These are phyloP conservation scores for Onchidella celtica DNA, from an alignment of 2,888 invertebrate species.

Conservation along the genomic window DNA sequence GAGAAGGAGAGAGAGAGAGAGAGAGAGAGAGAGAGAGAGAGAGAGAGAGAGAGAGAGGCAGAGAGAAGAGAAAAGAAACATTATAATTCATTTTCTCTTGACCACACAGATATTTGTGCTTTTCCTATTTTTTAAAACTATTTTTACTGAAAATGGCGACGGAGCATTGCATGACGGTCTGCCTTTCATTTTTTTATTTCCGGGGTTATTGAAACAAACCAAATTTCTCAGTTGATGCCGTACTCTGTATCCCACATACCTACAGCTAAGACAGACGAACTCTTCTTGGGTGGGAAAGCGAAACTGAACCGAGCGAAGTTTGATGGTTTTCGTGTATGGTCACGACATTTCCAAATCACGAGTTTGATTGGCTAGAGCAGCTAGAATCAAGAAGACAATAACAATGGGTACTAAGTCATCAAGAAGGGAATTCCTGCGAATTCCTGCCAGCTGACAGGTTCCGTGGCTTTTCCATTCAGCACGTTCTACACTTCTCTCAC, in stretches of 20 bases:
- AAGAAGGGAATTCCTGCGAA: background rate
- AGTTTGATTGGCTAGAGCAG: background rate
- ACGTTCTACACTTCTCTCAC: too few relatives aligned
- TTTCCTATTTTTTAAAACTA: background rate
- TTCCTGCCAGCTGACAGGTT: background rate
- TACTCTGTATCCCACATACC: too few relatives aligned
- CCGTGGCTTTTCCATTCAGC: too few relatives aligned
- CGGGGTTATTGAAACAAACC: too few relatives aligned
- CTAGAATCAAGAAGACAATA: background rate
- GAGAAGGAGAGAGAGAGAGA: background rate
- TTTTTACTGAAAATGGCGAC: too few relatives aligned
- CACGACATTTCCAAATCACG: background rate
- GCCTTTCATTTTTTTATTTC: too few relatives aligned
- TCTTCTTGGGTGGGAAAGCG: too few relatives aligned
- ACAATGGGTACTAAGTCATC: conserved; percentile 10
- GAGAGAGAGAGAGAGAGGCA: conserved; percentile 14
- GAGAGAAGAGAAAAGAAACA: conserved; percentile 19
- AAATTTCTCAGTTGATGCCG: too few relatives aligned
- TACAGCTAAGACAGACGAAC: too few relatives aligned
- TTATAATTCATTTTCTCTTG: background rate
- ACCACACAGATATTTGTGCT: background rate
- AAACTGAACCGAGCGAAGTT: too few relatives aligned
- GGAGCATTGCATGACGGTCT: background rate
- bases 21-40: background rate
- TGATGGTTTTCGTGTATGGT: too few relatives aligned